Base-by-base conservation (phyloP, 1,140 invertebrate genomes). In the Asbolus verrucosus region DNA sequence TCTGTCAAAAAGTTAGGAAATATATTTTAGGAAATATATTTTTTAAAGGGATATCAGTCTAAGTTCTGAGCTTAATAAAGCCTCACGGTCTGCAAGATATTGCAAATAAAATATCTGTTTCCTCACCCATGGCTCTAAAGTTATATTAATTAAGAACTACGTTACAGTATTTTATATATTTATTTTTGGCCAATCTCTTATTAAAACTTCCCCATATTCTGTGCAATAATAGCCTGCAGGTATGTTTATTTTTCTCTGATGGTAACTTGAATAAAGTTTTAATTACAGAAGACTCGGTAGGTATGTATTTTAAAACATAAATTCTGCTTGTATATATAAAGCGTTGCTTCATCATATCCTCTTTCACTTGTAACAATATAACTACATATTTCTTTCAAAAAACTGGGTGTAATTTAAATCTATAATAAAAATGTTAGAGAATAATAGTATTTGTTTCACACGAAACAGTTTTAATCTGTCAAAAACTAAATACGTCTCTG, bases 171-270 rank as follows among this genome's bases (percentile, higher is more conserved):
- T n/a, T n/a, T n/a, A n/a, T 43, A 4, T 43, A 43, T 16, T 16
- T 14, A 16, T 43, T 43, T 43, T 36, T 36, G 11, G 2, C 5
- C 5, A 36, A 6, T 36, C 9, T 43, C 15, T 43, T 43, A 43
- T 43, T 43, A 43, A 43, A 43, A 14, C 33, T 38, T 38, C 16
- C 11, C n/a, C 33, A 43, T 14, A 43, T 14, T 15, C 13, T 43
- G 5, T 4, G 15, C 14, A 16, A 43, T 43, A 43, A 43, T 18
- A 16, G 15, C 39, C 15, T 9, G 2, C 4, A 16, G 39, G 2
- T 43, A 16, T 43, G 39, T 43, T 43, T 43, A 43, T 43, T 43
- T 43, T 43, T 43, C 39, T 43, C 15, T 3, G 9, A 43, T 43
- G 2, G 13, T 15, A 16, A 43, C 39, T 43, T 11, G 13, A 16